Conservation (phyloP, 2,113 vertebrate genomes). For the Nycticorax nycticorax region DNA sequence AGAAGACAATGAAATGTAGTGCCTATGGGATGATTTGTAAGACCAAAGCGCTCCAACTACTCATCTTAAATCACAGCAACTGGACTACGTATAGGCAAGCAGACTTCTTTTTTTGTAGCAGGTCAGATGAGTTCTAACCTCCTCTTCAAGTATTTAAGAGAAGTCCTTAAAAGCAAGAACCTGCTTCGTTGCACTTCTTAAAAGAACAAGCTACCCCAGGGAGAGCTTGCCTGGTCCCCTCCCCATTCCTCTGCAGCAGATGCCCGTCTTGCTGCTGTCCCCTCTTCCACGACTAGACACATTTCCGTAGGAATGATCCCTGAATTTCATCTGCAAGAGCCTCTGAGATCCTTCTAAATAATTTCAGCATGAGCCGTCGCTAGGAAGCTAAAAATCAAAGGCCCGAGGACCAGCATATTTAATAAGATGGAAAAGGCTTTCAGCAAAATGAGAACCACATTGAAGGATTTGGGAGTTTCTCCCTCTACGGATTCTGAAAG, state of each 20-base stretch:
- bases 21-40: not conserved
- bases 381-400: conserved; percentile 45
- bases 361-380: conserved; percentile 16
- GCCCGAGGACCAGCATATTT: not conserved
- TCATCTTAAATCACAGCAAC: not conserved
- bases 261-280: not conserved
- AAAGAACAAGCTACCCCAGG: not conserved
- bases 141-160: not conserved
- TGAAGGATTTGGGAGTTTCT: conserved; percentile 11
- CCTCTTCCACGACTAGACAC: not conserved
- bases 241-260: not conserved
- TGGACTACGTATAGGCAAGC: not conserved
- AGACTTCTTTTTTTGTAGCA: not conserved
- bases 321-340: not conserved
- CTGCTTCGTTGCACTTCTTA: not conserved
- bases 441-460: conserved; percentile 36
- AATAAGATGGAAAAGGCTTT: conserved; percentile 2
- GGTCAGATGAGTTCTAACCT: not conserved
- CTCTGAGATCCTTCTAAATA: conserved; percentile 30
- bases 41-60: not conserved
- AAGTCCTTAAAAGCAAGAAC: not conserved
- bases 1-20: not conserved
- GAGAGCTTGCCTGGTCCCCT: not conserved
- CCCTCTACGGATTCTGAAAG: not conserved
- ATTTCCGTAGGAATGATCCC: not conserved